phyloP scores from a whole-genome alignment of 2,888 invertebrate genomes.

The Dioctria rufipes region DNA sequence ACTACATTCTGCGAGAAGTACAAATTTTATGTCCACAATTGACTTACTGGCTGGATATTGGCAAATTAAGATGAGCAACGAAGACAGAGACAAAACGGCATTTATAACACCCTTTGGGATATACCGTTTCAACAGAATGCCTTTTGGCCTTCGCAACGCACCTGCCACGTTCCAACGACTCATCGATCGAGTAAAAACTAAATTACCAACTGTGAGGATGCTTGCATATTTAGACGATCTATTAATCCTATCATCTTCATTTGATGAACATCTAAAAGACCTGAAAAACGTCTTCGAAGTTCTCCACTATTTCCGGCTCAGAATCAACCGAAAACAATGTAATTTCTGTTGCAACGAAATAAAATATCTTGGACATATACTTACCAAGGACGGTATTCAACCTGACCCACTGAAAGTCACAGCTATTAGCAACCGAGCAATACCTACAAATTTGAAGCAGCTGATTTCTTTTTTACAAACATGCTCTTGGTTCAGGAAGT shows the following conservation, averaged over 20 bases:
- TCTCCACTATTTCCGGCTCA: conserved; percentile 54
- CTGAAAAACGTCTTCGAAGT: conserved; percentile 54
- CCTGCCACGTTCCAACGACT: conserved; percentile 59
- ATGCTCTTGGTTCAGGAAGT: conserved; percentile 61
- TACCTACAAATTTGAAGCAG: no score
- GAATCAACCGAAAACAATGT: conserved; percentile 62
- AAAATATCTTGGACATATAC: conserved; percentile 58
- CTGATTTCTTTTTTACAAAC: no score
- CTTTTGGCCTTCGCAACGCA: conserved; percentile 51
- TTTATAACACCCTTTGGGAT: conserved; percentile 57
- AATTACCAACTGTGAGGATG: no score
- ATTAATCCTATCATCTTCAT: neutral
- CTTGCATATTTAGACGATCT: no score
- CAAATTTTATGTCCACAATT: conserved; percentile 55
- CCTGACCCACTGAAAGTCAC: conserved; percentile 31
- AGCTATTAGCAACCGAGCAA: no score
- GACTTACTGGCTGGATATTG: conserved; percentile 54
- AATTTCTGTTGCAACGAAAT: conserved; percentile 53
- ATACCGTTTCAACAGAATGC: conserved; percentile 57
- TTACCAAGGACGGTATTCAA: conserved; percentile 57
- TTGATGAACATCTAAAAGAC: conserved; percentile 59
- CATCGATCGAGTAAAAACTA: conserved; percentile 61
- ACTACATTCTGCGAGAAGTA: conserved; percentile 58
- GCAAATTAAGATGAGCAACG: conserved; percentile 23
- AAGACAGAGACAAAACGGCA: conserved; percentile 58